A percentile compares a stretch with the other conserved stretches of the same genome.
Evolutionary conservation across 2,113 vertebrate genomes (phyloP).

Genomic region (Vidua chalybeata): DNA sequence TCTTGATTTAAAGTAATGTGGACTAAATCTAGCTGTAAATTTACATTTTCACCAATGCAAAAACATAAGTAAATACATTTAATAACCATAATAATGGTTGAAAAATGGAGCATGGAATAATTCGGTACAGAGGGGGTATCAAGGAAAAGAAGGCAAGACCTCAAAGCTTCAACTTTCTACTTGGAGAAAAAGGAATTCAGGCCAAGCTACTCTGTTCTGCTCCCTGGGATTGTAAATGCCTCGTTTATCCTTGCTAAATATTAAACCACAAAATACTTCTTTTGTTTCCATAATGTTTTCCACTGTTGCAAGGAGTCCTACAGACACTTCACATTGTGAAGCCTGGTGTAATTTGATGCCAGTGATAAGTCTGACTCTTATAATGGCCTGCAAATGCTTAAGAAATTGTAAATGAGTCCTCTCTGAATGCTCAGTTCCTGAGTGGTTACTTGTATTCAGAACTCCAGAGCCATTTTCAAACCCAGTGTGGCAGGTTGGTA

Average conservation of each 20-base stretch:
- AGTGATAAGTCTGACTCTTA: not conserved
- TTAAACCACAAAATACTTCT: not conserved
- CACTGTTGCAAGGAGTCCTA: not conserved
- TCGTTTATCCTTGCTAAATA: not conserved
- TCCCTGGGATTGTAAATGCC: not conserved
- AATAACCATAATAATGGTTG: not conserved
- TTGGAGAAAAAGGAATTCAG: not conserved
- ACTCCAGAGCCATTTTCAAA: not conserved
- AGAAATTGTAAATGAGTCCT: not conserved
- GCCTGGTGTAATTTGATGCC: not conserved
- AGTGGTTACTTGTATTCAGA: not conserved
- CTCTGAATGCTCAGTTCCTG: not conserved
- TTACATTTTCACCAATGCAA: not conserved
- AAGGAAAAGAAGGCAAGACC: not conserved
- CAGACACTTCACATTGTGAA: accelerated
- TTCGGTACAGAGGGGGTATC: not conserved
- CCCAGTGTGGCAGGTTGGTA: not conserved
- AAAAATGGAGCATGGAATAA: not conserved
- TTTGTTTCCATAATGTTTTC: not conserved
- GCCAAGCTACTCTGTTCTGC: not conserved
- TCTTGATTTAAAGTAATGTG: not conserved
- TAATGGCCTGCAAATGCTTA: not conserved
- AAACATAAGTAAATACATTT: not conserved
- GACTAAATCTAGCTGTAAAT: not conserved
- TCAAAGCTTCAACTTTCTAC: not conserved